These are phyloP conservation scores for Chelidonichthys spinosus DNA, from an alignment of 2,797 vertebrate genomes.

Conservation along the genomic window DNA sequence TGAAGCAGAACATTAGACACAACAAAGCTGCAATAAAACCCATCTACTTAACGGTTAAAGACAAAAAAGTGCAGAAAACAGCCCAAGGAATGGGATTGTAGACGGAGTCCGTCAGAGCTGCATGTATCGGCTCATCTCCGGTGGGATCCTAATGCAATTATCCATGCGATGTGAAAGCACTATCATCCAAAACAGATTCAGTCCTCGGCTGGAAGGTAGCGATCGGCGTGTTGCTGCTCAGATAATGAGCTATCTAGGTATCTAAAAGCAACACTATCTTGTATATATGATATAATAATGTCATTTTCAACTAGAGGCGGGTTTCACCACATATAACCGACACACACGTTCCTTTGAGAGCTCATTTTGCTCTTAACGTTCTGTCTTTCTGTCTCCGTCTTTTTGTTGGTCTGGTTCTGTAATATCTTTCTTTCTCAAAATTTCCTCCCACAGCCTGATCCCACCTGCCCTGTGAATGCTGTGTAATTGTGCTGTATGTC, in stretches of 20 bases:
- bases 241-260: slow-evolving; percentile 47
- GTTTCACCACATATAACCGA: background rate
- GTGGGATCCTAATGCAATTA: slow-evolving; percentile 64
- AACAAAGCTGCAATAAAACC: background rate
- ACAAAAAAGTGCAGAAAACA: background rate
- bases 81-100: slow-evolving; percentile 8
- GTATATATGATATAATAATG: too few relatives aligned
- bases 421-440: background rate
- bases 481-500: background rate
- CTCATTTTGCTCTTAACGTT: background rate
- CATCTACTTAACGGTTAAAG: background rate
- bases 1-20: background rate
- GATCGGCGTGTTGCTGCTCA: slow-evolving; percentile 35
- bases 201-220: slow-evolving; percentile 35
- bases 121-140: slow-evolving; percentile 63
- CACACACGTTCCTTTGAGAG: background rate
- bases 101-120: slow-evolving; percentile 14
- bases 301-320: background rate
- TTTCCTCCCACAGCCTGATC: background rate
- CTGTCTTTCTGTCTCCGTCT: background rate
- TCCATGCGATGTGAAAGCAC: slow-evolving; percentile 48
- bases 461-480: background rate
- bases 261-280: slow-evolving; percentile 17
- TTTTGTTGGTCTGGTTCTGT: background rate
- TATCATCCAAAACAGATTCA: slow-evolving; percentile 46